Conservation (phyloP, 2,113 vertebrate species). For the Saiga tatarica region DNA sequence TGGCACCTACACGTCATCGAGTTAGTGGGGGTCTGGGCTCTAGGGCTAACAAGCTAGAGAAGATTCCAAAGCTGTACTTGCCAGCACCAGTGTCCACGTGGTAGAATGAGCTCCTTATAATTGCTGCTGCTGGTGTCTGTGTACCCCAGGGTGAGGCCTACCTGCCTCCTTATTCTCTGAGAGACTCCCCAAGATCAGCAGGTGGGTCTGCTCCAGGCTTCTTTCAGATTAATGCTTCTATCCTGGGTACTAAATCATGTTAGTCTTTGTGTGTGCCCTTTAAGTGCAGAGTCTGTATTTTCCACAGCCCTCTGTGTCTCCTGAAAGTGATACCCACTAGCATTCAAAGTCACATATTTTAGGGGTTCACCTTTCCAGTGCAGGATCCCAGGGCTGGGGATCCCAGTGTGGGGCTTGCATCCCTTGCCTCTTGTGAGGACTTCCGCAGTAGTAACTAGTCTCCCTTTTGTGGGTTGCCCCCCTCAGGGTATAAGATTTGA, state of each 20-base stretch:
- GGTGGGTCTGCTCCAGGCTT: background rate
- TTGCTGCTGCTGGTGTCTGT: background rate
- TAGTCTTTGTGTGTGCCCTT: background rate
- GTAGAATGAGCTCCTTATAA: background rate
- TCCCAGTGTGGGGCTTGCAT: no score
- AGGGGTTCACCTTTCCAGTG: background rate
- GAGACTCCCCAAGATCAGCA: background rate
- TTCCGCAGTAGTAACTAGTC: background rate
- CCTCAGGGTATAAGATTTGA: background rate
- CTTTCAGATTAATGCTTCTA: background rate
- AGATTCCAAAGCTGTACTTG: background rate
- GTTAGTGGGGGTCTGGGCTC: background rate
- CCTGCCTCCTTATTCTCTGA: background rate
- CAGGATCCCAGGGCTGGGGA: background rate
- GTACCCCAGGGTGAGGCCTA: background rate
- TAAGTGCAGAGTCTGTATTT: background rate
- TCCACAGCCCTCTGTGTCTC: background rate
- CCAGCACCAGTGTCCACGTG: background rate
- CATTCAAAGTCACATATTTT: background rate
- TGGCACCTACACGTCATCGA: fast-evolving
- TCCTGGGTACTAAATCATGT: background rate
- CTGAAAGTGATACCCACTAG: background rate
- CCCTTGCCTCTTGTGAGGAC: background rate
- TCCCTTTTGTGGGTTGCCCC: background rate
- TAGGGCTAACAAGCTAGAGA: background rate